phyloP scores from a whole-genome alignment of 2,888 invertebrate genomes.

The Pegoplata infirma region DNA sequence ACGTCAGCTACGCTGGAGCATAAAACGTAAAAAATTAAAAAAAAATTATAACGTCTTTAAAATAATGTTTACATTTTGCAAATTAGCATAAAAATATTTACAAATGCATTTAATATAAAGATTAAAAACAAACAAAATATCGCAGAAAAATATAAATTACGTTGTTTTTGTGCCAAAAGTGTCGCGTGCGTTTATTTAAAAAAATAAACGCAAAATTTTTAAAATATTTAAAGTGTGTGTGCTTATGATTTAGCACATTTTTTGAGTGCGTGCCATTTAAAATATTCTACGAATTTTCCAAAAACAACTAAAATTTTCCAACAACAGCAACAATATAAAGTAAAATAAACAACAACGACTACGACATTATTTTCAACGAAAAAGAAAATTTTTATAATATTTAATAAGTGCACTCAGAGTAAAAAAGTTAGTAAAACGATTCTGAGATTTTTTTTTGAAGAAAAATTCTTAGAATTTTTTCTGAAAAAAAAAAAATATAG shows the following conservation, averaged over 20 bases:
- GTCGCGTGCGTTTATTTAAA: constrained; percentile 53
- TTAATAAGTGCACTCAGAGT: constrained; percentile 12
- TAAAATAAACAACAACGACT: constrained; percentile 20
- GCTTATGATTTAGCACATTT: constrained; percentile 7
- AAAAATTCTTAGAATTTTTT: too few species aligned
- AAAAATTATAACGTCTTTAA: background rate
- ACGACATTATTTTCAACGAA: constrained; percentile 9
- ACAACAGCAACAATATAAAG: background rate
- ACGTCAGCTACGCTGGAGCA: constrained; percentile 59
- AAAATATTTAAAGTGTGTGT: background rate
- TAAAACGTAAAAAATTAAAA: constrained; percentile 18
- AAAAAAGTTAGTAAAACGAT: too few species aligned
- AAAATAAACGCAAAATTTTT: constrained; percentile 1
- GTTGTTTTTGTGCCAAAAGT: constrained; percentile 57
- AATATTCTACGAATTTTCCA: constrained; percentile 41
- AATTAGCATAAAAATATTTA: background rate
- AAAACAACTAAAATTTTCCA: constrained; percentile 1
- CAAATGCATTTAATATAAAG: constrained; percentile 7
- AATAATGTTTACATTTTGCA: background rate
- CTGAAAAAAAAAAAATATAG: too few species aligned
- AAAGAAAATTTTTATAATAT: constrained; percentile 40
- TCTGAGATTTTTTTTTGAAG: too few species aligned
- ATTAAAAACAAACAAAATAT: background rate
- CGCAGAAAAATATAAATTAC: constrained; percentile 3
- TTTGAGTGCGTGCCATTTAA: constrained; percentile 45